Evolutionary conservation across 2,888 invertebrate species (phyloP).

Genomic region (Branchellion lobata): DNA sequence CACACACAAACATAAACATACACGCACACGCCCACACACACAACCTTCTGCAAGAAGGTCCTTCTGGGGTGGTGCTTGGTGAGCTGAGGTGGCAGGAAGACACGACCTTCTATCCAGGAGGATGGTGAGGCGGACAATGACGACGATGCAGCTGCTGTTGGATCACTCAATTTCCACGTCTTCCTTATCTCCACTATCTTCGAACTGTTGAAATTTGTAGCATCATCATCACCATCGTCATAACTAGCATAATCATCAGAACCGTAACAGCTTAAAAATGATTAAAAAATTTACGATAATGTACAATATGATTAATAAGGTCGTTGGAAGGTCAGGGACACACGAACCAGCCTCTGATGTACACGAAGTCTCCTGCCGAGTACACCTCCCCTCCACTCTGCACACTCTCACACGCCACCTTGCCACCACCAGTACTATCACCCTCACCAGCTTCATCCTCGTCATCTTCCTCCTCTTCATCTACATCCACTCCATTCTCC

Average conservation of each 20-base stretch:
- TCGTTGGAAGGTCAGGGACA: too few relatives aligned
- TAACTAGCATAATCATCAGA: background rate
- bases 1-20: too few relatives aligned
- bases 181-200: background rate
- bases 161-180: background rate
- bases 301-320: slow-evolving; percentile 67
- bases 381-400: slow-evolving; percentile 73
- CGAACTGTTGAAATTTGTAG: background rate
- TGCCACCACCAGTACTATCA: background rate
- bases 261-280: background rate
- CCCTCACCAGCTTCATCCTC: background rate
- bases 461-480: background rate
- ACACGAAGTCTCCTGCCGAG: slow-evolving; percentile 86
- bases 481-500: slow-evolving; percentile 54
- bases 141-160: background rate
- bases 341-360: slow-evolving; percentile 67
- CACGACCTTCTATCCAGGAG: background rate
- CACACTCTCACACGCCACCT: background rate
- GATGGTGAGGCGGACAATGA: background rate
- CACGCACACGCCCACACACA: too few relatives aligned
- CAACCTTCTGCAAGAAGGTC: slow-evolving; percentile 7
- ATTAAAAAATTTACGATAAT: background rate
- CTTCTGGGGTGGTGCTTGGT: slow-evolving; percentile 12
- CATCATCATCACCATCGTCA: background rate
- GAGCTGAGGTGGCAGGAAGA: background rate